These are phyloP conservation scores for Cheiracanthium punctorium DNA, from an alignment of 2,888 invertebrate genomes.

Conservation along the genomic window DNA sequence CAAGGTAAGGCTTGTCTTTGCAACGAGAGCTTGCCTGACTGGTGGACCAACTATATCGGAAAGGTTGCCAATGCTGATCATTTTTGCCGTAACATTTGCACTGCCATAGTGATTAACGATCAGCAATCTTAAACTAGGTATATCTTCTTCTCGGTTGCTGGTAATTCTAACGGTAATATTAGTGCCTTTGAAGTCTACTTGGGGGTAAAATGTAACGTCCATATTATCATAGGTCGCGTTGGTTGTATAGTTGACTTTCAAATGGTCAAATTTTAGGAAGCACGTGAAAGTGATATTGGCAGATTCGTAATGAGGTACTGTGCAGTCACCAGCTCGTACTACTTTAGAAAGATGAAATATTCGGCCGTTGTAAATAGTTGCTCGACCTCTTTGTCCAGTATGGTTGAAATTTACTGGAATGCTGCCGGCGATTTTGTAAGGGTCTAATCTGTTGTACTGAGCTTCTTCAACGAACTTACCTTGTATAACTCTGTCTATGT, in stretches of 20 bases:
- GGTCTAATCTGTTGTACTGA: slow-evolving; percentile 42
- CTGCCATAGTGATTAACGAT: slow-evolving; percentile 20
- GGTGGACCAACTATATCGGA: slow-evolving; percentile 15
- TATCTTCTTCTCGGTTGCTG: slow-evolving; percentile 23
- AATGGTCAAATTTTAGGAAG: slow-evolving; percentile 6
- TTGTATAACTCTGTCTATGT: slow-evolving; percentile 24
- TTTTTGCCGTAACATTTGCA: slow-evolving; percentile 33
- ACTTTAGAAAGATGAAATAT: slow-evolving; percentile 30
- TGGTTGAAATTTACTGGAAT: slow-evolving; percentile 33
- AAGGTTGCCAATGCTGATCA: slow-evolving; percentile 44
- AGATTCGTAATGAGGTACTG: slow-evolving; percentile 33
- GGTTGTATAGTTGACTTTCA: slow-evolving; percentile 39
- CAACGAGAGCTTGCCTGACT: slow-evolving; percentile 21
- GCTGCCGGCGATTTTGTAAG: slow-evolving; percentile 24
- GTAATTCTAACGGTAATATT: slow-evolving; percentile 27
- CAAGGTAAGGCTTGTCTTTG: neutral
- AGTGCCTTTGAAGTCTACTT: neutral
- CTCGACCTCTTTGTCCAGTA: slow-evolving; percentile 17
- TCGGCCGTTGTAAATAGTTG: slow-evolving; percentile 22
- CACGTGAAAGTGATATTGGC: slow-evolving; percentile 43
- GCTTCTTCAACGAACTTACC: slow-evolving; percentile 18
- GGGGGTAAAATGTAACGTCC: slow-evolving; percentile 38
- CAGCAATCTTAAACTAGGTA: slow-evolving; percentile 27
- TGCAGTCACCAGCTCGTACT: slow-evolving; percentile 21
- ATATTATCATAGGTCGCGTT: slow-evolving; percentile 42